Base-by-base conservation (phyloP, 2,113 vertebrate genomes). In the Suncus etruscus region DNA sequence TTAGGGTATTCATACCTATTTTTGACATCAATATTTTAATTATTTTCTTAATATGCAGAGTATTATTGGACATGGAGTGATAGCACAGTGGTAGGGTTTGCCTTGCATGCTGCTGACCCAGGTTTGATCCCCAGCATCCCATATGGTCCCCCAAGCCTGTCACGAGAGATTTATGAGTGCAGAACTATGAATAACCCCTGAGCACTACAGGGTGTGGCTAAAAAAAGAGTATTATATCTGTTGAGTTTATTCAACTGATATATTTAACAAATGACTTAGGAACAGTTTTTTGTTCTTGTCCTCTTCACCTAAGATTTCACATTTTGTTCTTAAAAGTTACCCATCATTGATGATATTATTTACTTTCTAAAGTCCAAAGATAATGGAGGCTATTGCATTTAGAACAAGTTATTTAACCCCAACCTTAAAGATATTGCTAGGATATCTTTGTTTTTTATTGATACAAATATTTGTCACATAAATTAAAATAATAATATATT, bases 231-330 rank as follows among this genome's bases (percentile, higher is more conserved):
- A 94, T 82, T 88, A 11, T 92, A 79, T 90, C 48, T 7, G 68
- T 9, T 76, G 32, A 86, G n/a, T 29, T 61, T 91, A 86, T 92
- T 76, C 24, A 93, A 76, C 29, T 11, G 90, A 20, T 74, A 27
- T 3, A 45, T 90, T 27, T 39, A 39, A 39, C 39, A 39, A 39
- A 39, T 74, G 48, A 74, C 48, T 91, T 89, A 1, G 11, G 69
- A n/a, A 69, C 11, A 94, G 77, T 86, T 79, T 72, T 9, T 92
- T 93, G 8, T 87, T 79, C 9, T 88, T 86, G 16, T 91, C 47
- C 84, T 25, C 2, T 31, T 32, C 7, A 2, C 18, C 61, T 6
- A 92, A 27, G 4, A 86, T 20, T 18, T 72, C 68, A 81, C 5
- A 66, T 74, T 85, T 90, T 70, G 25, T 89, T 85, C 50, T 88